These are phyloP conservation scores for Tapirus indicus DNA, from an alignment of 2,797 vertebrate genomes.

Conservation along the genomic window DNA sequence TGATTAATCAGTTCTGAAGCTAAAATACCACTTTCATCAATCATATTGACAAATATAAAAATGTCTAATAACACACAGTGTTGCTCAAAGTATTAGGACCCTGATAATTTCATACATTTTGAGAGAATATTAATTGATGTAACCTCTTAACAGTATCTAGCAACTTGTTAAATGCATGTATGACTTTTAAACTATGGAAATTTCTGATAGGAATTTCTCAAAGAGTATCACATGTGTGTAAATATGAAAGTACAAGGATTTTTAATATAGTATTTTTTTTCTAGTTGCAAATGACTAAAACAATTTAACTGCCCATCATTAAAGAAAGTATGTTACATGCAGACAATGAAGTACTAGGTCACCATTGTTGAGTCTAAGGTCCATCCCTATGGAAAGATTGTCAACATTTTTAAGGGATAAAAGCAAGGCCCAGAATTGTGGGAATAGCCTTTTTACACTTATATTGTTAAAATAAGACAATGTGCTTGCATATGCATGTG, in stretches of 20 bases:
- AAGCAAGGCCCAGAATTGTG: neutral
- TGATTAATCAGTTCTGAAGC: constrained; percentile 2
- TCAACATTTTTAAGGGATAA: neutral
- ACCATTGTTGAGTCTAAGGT: neutral
- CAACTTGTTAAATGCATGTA: neutral
- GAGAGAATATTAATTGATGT: neutral
- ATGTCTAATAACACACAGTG: neutral
- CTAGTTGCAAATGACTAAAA: neutral
- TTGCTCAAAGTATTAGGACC: neutral
- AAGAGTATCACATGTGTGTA: neutral
- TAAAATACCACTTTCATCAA: constrained; percentile 27
- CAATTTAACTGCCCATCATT: neutral
- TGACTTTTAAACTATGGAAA: neutral
- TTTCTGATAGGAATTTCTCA: constrained; percentile 30
- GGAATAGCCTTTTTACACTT: neutral
- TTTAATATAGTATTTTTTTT: neutral
- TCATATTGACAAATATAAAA: neutral
- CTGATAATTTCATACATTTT: neutral
- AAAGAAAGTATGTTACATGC: neutral
- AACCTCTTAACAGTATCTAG: neutral
- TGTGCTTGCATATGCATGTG: neutral
- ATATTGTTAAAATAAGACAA: neutral
- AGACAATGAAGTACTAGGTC: neutral
- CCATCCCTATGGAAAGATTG: neutral
- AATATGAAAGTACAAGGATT: neutral